Percentiles rank a stretch among this genome's conserved stretches.
Conservation (phyloP, 2,113 vertebrate species). For the Xerus inauris region DNA sequence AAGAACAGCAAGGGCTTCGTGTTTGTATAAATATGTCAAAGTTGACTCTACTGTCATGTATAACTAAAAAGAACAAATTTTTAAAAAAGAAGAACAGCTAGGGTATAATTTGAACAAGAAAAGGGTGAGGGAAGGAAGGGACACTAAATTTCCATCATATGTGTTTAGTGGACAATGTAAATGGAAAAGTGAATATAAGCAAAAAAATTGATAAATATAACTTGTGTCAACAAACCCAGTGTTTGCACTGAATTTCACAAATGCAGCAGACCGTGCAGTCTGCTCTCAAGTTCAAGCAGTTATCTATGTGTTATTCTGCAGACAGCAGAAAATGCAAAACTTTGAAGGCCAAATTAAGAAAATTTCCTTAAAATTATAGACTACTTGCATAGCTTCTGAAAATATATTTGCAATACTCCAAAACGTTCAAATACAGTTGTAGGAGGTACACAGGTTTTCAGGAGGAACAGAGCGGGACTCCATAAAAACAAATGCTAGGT, state of each 20-base stretch:
- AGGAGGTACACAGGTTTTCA: neutral
- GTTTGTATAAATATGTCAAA: too few relatives aligned
- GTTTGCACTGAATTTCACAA: neutral
- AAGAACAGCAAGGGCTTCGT: neutral
- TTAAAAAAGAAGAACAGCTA: neutral
- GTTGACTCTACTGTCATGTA: too few relatives aligned
- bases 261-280: neutral
- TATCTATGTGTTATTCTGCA: neutral
- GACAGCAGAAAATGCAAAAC: neutral
- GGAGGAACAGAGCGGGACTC: neutral
- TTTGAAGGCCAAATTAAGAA: conserved; percentile 2
- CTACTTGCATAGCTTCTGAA: neutral
- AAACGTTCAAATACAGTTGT: conserved; percentile 1
- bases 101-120: neutral
- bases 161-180: neutral
- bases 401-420: neutral
- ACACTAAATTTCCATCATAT: neutral
- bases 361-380: neutral
- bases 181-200: neutral
- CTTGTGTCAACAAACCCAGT: neutral
- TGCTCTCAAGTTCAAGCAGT: neutral
- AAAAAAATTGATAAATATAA: neutral
- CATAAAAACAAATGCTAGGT: neutral
- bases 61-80: too few relatives aligned
- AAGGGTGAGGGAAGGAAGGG: neutral